Evolutionary conservation across 1,140 invertebrate genomes (phyloP).

Genomic region (Drosophila arizonae): DNA sequence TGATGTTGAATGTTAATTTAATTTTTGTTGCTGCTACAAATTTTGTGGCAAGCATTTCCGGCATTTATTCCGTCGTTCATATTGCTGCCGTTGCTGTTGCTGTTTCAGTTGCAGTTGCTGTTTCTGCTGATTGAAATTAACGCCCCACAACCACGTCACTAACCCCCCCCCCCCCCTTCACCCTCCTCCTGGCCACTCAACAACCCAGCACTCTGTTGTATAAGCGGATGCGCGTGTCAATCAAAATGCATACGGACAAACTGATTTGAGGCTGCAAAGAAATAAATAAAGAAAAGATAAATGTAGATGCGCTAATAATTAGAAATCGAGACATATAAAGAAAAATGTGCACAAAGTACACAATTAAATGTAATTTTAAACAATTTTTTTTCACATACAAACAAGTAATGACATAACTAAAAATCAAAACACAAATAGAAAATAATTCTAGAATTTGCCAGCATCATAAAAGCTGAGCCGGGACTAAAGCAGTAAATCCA

Average conservation of each 20-base stretch:
- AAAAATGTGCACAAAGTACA: conserved; percentile 34
- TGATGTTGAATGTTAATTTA: conserved; percentile 79
- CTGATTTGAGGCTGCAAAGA: conserved; percentile 43
- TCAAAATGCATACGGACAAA: conserved; percentile 68
- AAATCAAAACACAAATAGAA: background rate
- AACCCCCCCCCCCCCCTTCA: background rate
- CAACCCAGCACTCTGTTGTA: conserved; percentile 29
- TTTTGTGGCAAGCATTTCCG: conserved; percentile 61
- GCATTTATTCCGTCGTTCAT: conserved; percentile 18
- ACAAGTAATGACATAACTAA: background rate
- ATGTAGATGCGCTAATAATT: background rate
- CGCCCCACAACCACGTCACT: too few species aligned
- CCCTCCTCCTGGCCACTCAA: background rate
- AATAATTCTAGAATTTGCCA: too few species aligned
- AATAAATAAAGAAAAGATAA: conserved; percentile 18
- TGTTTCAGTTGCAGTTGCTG: conserved; percentile 1
- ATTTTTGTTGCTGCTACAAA: conserved; percentile 72
- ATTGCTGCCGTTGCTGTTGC: conserved; percentile 26
- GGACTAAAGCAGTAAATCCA: background rate
- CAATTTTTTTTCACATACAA: background rate
- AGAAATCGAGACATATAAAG: conserved; percentile 1
- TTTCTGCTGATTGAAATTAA: conserved; percentile 10
- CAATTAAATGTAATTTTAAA: conserved; percentile 28
- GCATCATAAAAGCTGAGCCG: background rate
- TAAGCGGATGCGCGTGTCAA: conserved; percentile 67